Evolutionary conservation across 2,797 vertebrate species (phyloP).

Genomic region (Sciurus carolinensis): DNA sequence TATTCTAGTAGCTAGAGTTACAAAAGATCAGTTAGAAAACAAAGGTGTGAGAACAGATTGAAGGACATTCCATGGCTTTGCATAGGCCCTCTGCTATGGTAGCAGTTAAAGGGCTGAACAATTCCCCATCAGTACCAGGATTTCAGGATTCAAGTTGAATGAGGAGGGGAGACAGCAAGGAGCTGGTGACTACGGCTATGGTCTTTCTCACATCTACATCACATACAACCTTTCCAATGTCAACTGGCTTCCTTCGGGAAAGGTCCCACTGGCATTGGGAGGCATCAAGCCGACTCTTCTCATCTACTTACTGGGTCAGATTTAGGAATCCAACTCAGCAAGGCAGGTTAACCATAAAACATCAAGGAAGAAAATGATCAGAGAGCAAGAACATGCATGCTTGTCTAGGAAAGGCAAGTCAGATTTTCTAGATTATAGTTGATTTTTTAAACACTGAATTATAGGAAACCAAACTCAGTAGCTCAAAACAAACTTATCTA

Average conservation of each 20-base stretch:
- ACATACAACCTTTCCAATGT: conserved; percentile 79
- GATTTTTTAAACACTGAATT: conserved; percentile 50
- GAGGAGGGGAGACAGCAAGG: conserved; percentile 52
- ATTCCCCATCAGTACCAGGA: neutral
- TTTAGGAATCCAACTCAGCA: conserved; percentile 81
- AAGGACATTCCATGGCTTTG: conserved; percentile 17
- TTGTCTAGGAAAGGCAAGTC: conserved; percentile 73
- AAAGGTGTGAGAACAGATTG: conserved; percentile 10
- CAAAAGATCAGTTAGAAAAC: conserved; percentile 40
- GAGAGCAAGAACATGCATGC: conserved; percentile 35
- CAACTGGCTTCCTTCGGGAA: conserved; percentile 82
- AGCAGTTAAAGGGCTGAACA: conserved; percentile 46
- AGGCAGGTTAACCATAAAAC: conserved; percentile 78
- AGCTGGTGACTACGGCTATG: conserved; percentile 73
- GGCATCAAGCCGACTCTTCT: conserved; percentile 77
- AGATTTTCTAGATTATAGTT: conserved; percentile 58
- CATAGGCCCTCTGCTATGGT: neutral
- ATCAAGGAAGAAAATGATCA: conserved; percentile 79
- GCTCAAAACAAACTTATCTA: conserved; percentile 64
- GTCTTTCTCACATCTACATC: conserved; percentile 68
- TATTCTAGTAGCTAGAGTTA: conserved; percentile 58
- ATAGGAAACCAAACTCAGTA: conserved; percentile 61
- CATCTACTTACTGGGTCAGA: conserved; percentile 80
- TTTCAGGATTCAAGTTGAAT: conserved; percentile 9
- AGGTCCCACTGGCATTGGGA: conserved; percentile 76